phyloP scores from a whole-genome alignment of 2,888 invertebrate genomes.

The Acanthosepion esculentum region DNA sequence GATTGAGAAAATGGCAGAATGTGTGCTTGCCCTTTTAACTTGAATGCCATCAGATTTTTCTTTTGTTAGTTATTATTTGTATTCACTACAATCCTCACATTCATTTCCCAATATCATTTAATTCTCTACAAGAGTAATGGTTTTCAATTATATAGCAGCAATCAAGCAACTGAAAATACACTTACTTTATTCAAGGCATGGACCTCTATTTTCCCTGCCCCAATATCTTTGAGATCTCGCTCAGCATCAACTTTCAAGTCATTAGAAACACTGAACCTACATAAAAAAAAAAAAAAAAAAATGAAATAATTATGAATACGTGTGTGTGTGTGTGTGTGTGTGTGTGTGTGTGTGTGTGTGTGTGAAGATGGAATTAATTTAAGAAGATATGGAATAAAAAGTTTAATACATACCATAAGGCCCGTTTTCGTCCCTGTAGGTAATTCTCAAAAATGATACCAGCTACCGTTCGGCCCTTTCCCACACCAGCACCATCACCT shows the following conservation, averaged over 20 bases:
- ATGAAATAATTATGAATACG: background rate
- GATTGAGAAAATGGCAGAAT: too few relatives aligned
- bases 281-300: constrained; percentile 45
- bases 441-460: constrained; percentile 99
- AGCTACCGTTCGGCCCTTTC: constrained; percentile 87
- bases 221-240: constrained; percentile 95
- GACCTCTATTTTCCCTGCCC: constrained; percentile 91
- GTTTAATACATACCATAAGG: constrained; percentile 84
- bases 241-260: constrained; percentile 99
- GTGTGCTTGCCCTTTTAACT: too few relatives aligned
- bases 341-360: too few relatives aligned
- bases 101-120: too few relatives aligned
- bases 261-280: constrained; percentile 92
- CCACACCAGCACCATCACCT: constrained; percentile 91
- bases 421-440: constrained; percentile 90
- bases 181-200: constrained; percentile 88
- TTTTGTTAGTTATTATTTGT: too few relatives aligned
- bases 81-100: too few relatives aligned
- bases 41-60: too few relatives aligned
- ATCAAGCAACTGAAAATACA: background rate
- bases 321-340: too few relatives aligned
- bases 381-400: too few relatives aligned
- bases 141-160: too few relatives aligned
- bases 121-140: too few relatives aligned
- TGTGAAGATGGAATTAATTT: too few relatives aligned